Evolutionary conservation across 2,113 vertebrate species (phyloP).

Genomic region (Gobius niger): DNA sequence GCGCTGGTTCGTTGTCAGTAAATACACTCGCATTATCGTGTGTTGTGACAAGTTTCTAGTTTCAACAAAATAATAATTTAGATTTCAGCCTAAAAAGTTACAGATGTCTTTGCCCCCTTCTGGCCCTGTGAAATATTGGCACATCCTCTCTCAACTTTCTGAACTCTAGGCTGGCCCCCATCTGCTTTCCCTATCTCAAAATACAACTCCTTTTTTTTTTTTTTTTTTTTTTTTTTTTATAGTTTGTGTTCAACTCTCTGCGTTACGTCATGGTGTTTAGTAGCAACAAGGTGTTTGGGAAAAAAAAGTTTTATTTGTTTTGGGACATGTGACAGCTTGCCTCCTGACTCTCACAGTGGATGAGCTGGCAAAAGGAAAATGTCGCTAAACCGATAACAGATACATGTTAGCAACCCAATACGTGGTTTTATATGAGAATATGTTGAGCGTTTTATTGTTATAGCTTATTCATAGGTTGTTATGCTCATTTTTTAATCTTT

Average conservation of each 20-base stretch:
- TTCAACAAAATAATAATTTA: background rate
- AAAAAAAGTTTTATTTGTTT: conserved; percentile 17
- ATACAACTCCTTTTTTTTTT: background rate
- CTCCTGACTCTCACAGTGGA: background rate
- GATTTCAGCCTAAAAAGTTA: background rate
- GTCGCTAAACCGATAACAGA: background rate
- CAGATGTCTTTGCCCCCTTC: background rate
- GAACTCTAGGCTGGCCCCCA: background rate
- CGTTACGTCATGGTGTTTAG: background rate
- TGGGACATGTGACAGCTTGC: conserved; percentile 20
- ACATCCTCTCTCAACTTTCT: conserved; percentile 7
- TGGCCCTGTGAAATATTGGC: conserved; percentile 20
- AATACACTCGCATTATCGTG: background rate
- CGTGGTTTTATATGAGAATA: background rate
- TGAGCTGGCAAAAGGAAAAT: background rate
- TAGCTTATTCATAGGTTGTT: background rate
- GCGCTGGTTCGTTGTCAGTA: background rate
- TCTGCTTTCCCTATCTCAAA: background rate
- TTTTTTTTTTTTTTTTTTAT: background rate
- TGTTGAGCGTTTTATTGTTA: too few species aligned
- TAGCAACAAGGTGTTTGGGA: conserved; percentile 32
- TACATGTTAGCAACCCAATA: background rate
- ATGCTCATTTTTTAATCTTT: background rate
- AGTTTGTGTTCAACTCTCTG: background rate
- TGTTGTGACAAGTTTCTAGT: background rate